Evolutionary conservation across 1,140 invertebrate genomes (phyloP).

Genomic region (Copidosoma floridanum): DNA sequence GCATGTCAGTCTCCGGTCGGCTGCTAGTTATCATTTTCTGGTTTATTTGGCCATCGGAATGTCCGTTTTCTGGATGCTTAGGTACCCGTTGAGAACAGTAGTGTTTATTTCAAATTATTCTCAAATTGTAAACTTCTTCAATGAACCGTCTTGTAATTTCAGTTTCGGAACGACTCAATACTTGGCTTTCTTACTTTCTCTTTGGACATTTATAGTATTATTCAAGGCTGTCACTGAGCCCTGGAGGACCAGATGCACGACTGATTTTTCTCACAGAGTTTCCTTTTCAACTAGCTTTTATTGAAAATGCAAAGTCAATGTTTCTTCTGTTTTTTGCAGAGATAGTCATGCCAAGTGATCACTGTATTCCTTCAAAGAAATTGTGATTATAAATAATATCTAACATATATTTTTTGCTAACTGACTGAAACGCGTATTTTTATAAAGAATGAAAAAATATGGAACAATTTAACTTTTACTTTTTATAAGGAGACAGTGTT

Average conservation of each 20-base stretch:
- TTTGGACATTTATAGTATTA: slow-evolving; percentile 43
- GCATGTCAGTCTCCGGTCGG: slow-evolving; percentile 66
- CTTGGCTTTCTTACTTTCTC: slow-evolving; percentile 32
- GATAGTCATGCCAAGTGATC: not conserved
- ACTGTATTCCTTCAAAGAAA: not conserved
- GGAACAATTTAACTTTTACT: too few relatives aligned
- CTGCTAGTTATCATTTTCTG: slow-evolving; percentile 67
- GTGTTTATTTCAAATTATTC: too few relatives aligned
- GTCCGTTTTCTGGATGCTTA: slow-evolving; percentile 41
- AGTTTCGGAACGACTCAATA: slow-evolving; percentile 41
- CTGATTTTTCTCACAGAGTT: too few relatives aligned
- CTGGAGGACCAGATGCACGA: slow-evolving; percentile 33
- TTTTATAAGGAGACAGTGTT: too few relatives aligned
- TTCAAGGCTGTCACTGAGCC: slow-evolving; percentile 44
- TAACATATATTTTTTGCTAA: not conserved
- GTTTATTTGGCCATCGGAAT: slow-evolving; percentile 36
- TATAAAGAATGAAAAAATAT: too few relatives aligned
- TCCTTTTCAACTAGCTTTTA: not conserved
- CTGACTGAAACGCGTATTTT: not conserved
- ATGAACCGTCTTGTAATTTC: slow-evolving; percentile 31
- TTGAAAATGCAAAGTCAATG: not conserved
- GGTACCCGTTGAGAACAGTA: too few relatives aligned
- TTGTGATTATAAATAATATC: not conserved
- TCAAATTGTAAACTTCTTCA: not conserved
- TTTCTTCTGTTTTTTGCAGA: not conserved